A percentile compares a stretch with the other conserved stretches of the same genome.
Evolutionary conservation across 2,888 invertebrate species (phyloP).

Genomic region (Idaea straminata): DNA sequence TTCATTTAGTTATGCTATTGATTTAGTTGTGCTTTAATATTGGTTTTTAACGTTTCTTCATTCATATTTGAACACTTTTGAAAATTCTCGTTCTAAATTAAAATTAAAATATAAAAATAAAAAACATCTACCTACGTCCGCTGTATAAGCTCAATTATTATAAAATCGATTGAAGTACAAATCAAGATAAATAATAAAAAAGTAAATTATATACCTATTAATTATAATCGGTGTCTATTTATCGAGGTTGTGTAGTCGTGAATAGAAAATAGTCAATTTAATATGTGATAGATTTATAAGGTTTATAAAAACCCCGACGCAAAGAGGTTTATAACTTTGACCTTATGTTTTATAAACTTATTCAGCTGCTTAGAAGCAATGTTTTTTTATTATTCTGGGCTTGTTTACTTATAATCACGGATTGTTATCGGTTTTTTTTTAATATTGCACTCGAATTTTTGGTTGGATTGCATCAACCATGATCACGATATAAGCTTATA

Average conservation of each 20-base stretch:
- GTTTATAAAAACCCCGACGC: background rate
- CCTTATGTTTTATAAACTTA: no score
- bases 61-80: background rate
- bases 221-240: constrained; percentile 47
- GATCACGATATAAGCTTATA: no score
- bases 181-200: constrained; percentile 9
- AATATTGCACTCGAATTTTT: no score
- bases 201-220: constrained; percentile 18
- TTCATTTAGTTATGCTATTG: no score
- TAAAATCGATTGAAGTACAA: background rate
- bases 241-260: constrained; percentile 43
- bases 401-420: no score
- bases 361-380: no score
- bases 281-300: constrained; percentile 28
- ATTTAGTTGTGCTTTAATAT: no score
- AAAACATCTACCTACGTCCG: background rate
- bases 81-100: background rate
- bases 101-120: background rate
- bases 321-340: no score
- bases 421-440: no score
- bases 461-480: no score
- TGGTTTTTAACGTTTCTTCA: no score
- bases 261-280: constrained; percentile 31
- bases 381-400: no score
- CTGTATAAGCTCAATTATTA: background rate